Evolutionary conservation across 2,888 invertebrate genomes (phyloP).

Genomic region (Drosophila borborema): DNA sequence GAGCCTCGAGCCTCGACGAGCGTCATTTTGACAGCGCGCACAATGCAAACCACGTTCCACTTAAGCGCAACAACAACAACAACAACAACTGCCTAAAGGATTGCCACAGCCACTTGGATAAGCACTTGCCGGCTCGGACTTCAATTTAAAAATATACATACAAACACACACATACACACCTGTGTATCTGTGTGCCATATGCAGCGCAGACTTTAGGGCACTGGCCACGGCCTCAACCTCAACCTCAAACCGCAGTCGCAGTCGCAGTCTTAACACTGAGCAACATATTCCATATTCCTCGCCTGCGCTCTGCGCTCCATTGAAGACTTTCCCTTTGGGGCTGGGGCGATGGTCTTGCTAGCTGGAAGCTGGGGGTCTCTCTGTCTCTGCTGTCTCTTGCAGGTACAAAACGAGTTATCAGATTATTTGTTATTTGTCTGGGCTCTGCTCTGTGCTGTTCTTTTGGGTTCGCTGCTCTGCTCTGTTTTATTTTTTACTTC

Average conservation of each 20-base stretch:
- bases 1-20: constrained; percentile 59
- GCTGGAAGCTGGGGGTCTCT: constrained; percentile 21
- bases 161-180: constrained; percentile 9
- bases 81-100: constrained; percentile 65
- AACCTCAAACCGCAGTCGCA: constrained; percentile 33
- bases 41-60: constrained; percentile 81
- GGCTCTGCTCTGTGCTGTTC: constrained; percentile 40
- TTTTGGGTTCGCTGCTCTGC: constrained; percentile 41
- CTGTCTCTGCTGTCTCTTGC: constrained; percentile 13
- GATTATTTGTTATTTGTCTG: constrained; percentile 81
- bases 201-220: constrained; percentile 78
- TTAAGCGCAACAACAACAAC: constrained; percentile 67
- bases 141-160: constrained; percentile 27
- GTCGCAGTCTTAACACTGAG: constrained; percentile 3
- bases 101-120: constrained; percentile 78
- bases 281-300: constrained; percentile 19
- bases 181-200: constrained; percentile 35
- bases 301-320: constrained; percentile 23
- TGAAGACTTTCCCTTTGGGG: constrained; percentile 67
- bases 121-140: constrained; percentile 67
- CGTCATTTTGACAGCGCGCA: constrained; percentile 83
- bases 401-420: constrained; percentile 83
- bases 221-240: constrained; percentile 64
- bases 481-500: constrained; percentile 49
- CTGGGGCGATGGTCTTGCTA: constrained; percentile 3